These are phyloP conservation scores for Bostrychus sinensis DNA, from an alignment of 2,113 vertebrate genomes.

Conservation along the genomic window DNA sequence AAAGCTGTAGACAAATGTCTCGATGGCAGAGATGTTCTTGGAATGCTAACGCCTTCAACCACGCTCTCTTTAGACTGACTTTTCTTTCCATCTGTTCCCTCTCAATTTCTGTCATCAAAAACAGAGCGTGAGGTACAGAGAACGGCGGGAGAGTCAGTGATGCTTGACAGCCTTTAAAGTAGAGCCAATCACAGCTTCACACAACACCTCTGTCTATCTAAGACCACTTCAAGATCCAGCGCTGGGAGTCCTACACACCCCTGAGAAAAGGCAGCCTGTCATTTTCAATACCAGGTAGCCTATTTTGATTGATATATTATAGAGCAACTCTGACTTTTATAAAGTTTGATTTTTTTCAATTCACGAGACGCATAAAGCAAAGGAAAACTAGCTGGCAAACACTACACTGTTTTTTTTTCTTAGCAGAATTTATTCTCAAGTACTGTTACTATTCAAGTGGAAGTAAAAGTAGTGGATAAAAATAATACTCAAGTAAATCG, in stretches of 20 bases:
- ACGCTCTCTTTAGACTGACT: background rate
- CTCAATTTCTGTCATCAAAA: constrained; percentile 46
- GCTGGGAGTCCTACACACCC: background rate
- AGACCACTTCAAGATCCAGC: constrained; percentile 13
- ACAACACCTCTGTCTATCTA: constrained; percentile 40
- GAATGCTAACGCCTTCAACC: constrained; percentile 17
- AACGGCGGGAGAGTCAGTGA: constrained; percentile 14
- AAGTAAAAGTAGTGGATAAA: background rate
- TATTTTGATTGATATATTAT: background rate
- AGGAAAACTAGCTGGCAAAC: too few relatives aligned
- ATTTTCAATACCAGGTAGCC: background rate
- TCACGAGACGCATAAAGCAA: too few relatives aligned
- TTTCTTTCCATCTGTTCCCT: constrained; percentile 15
- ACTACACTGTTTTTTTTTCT: too few relatives aligned
- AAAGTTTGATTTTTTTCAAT: background rate
- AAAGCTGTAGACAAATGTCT: constrained; percentile 8
- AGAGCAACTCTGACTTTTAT: background rate
- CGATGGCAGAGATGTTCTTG: constrained; percentile 22
- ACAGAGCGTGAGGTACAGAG: constrained; percentile 16
- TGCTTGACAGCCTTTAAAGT: constrained; percentile 42
- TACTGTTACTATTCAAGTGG: background rate
- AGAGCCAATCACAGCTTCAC: constrained; percentile 49
- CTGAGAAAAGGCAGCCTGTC: background rate
- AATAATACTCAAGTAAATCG: too few relatives aligned
- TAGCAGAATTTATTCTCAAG: background rate